These are phyloP conservation scores for Rattus norvegicus DNA, from an alignment of 2,113 vertebrate genomes.

Conservation along the genomic window DNA sequence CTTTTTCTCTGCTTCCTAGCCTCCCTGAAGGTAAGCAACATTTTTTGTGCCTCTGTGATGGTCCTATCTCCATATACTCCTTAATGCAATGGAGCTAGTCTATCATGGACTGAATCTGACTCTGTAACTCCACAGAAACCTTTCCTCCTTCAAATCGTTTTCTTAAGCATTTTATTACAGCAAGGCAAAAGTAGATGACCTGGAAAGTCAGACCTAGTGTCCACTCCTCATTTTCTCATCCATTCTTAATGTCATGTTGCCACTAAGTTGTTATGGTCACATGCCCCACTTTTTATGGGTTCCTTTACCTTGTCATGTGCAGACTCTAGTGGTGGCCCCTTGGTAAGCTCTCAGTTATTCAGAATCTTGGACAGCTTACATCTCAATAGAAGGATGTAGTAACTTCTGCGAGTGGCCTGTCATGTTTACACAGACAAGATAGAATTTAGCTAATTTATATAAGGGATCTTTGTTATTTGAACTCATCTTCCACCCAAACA, in stretches of 20 bases:
- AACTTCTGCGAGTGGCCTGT: neutral
- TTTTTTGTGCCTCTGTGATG: neutral
- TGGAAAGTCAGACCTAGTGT: too few relatives aligned
- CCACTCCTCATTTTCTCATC: neutral
- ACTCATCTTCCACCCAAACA: neutral
- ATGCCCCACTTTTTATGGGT: neutral
- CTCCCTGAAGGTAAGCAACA: neutral
- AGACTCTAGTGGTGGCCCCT: neutral
- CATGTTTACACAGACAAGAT: neutral
- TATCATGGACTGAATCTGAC: neutral
- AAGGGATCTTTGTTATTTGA: conserved; percentile 18
- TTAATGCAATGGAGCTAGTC: neutral
- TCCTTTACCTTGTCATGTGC: neutral
- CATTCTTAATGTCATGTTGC: neutral
- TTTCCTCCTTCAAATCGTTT: neutral
- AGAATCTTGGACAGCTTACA: neutral
- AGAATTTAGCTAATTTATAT: neutral
- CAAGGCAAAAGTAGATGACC: neutral
- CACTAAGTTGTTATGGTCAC: conserved; percentile 16
- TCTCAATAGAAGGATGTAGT: neutral
- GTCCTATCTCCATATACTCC: neutral
- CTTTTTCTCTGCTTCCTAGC: neutral
- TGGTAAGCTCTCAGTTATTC: neutral
- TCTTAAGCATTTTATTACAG: neutral
- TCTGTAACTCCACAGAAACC: neutral